phyloP scores from a whole-genome alignment of 2,113 vertebrate species.

The Galeopterus variegatus region DNA sequence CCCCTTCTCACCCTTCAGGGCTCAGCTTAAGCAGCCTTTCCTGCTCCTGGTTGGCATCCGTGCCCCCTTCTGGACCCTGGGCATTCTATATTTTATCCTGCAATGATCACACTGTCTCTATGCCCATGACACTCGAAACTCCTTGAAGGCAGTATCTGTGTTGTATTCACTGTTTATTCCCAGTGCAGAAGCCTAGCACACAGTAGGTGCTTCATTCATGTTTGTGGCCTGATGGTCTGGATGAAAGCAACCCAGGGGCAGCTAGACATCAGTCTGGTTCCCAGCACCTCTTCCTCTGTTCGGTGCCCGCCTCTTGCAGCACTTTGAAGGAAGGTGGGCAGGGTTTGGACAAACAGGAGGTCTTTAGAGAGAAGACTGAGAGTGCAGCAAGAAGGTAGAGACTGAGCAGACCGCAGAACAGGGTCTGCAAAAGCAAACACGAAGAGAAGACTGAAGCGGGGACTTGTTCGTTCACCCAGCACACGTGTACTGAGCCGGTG shows the following conservation, averaged over 20 bases:
- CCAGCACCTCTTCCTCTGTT: background rate
- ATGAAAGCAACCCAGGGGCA: background rate
- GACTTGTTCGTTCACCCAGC: no score
- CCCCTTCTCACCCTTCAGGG: background rate
- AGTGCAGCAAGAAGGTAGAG: background rate
- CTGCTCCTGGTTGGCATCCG: rapidly evolving
- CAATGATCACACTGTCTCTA: background rate
- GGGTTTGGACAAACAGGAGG: background rate
- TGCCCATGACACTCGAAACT: no score
- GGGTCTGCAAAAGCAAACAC: background rate
- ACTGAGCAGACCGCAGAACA: background rate
- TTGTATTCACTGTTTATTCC: background rate
- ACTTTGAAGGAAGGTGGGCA: background rate
- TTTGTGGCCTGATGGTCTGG: background rate
- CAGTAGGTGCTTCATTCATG: background rate
- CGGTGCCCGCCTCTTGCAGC: background rate
- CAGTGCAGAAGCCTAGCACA: background rate
- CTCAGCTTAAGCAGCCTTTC: background rate
- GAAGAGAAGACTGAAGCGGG: background rate
- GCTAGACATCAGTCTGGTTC: background rate
- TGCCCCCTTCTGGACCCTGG: background rate
- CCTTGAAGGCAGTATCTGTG: background rate
- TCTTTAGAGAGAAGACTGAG: background rate
- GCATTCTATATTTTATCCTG: background rate
- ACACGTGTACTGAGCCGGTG: background rate